phyloP scores from a whole-genome alignment of 2,797 vertebrate genomes.

The Pseudomugil gertrudae region DNA sequence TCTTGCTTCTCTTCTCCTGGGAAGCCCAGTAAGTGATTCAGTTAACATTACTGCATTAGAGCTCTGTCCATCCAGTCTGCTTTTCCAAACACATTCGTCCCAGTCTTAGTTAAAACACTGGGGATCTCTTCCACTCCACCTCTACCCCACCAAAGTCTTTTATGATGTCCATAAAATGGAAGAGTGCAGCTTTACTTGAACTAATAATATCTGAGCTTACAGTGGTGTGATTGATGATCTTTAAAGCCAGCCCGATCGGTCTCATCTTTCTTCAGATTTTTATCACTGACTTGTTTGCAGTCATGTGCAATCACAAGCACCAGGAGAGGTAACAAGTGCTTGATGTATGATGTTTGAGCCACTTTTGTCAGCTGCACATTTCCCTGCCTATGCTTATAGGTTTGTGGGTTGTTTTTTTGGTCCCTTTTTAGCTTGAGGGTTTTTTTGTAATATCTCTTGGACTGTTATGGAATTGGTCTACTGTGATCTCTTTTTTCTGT shows the following conservation, averaged over 20 bases:
- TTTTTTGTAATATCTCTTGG: constrained; percentile 77
- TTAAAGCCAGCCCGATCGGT: constrained; percentile 90
- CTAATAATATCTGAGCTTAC: constrained; percentile 91
- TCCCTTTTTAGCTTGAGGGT: constrained; percentile 74
- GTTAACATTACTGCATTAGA: constrained; percentile 76
- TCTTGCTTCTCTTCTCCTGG: constrained; percentile 52
- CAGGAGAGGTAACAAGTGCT: constrained; percentile 92
- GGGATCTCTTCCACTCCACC: constrained; percentile 72
- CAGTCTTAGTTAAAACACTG: constrained; percentile 79
- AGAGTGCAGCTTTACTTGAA: constrained; percentile 92
- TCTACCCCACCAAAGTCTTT: constrained; percentile 77
- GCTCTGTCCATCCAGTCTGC: constrained; percentile 75
- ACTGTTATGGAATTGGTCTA: constrained; percentile 77
- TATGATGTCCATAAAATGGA: constrained; percentile 92
- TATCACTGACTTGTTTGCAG: constrained; percentile 95
- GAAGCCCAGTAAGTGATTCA: constrained; percentile 71
- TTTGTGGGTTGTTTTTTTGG: constrained; percentile 32
- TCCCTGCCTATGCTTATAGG: too few species aligned
- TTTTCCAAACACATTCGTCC: constrained; percentile 79
- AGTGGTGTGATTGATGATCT: constrained; percentile 91
- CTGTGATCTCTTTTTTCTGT: constrained; percentile 30
- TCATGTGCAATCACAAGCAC: constrained; percentile 92
- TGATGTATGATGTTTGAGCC: constrained; percentile 92
- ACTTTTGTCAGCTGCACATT: constrained; percentile 90
- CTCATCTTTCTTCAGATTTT: constrained; percentile 97